Base-by-base conservation (phyloP, 2,888 invertebrate genomes). In the Nebria salina region DNA sequence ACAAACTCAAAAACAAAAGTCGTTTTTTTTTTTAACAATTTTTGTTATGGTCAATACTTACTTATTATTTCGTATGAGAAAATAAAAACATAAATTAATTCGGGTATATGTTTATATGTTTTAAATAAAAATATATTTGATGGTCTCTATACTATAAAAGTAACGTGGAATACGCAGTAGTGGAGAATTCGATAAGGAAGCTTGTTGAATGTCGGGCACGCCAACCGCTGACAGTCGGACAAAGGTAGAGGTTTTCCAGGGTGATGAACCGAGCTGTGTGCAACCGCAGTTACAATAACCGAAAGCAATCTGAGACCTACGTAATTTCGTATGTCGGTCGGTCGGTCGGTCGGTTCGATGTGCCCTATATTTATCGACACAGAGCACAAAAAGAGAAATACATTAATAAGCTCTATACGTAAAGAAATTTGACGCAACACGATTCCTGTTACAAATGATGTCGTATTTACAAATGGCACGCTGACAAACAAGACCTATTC, bases 151-250 rank as follows among this genome's bases (percentile, higher is more conserved):
- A 34, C 34, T 34, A 34, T 64, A 20, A 65, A 20, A 11, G 41
- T 34, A 76, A 15, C 66, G 34, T 66, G 64, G 76, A 76, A 82
- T 77, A 83, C 85, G 83, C 85, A 78, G 81, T 82, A 77, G 85
- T 85, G 86, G 87, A 87, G 87, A 87, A 87, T 87, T 54, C 87
- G 87, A 54, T 72, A 15, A 42, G 77, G 26, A 41, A 68, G 72
- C 34, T 15, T 64, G 54, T 80, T 77, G 72, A 79, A 85, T 84
- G 86, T 86, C 86, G 85, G 86, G 66, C 86, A 86, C 83, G 88
- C 85, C 87, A 88, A 88, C 88, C 84, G 88, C 85, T 87, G 88
- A 88, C 88, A 88, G 86, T 84, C 85, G 86, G 87, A 88, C 88
- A 88, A 88, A 88, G 87, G 43, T 86, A 87, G 87, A 87, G 88